Evolutionary conservation across 2,113 vertebrate genomes (phyloP).

Genomic region (Osmerus mordax): DNA sequence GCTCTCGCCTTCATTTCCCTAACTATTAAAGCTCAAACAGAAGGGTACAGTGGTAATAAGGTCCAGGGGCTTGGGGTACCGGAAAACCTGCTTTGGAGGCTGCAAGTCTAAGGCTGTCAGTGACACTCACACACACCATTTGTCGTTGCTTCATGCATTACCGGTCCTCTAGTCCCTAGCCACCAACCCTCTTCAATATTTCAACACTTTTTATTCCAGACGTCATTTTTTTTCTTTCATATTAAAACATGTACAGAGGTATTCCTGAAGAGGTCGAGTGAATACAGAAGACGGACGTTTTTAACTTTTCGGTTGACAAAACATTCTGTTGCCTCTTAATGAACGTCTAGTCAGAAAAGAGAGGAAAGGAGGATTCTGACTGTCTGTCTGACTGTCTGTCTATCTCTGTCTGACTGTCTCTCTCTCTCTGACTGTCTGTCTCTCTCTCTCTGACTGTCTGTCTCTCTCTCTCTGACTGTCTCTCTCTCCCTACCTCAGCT

Average conservation of each 20-base stretch:
- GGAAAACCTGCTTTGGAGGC: not conserved
- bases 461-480: conserved; percentile 2
- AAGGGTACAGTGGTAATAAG: conserved; percentile 26
- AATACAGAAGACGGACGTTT: conserved; percentile 26
- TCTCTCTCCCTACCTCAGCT: conserved; percentile 18
- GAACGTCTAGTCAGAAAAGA: not conserved
- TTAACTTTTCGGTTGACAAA: conserved; percentile 40
- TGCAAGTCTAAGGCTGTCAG: not conserved
- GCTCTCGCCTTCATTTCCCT: conserved; percentile 20
- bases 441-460: not conserved
- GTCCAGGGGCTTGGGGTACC: conserved; percentile 5
- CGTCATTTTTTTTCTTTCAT: conserved; percentile 37
- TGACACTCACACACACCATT: not conserved
- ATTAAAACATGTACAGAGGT: conserved; percentile 46
- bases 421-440: not conserved
- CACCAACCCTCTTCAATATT: conserved; percentile 31
- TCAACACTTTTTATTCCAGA: conserved; percentile 39
- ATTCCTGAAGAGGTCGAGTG: conserved; percentile 33
- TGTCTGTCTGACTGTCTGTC: not conserved
- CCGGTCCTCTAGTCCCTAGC: conserved; percentile 6
- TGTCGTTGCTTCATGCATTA: conserved; percentile 1
- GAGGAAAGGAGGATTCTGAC: not conserved
- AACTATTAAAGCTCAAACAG: not conserved
- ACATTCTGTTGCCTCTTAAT: conserved; percentile 18
- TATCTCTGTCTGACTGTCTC: not conserved